Base-by-base conservation (phyloP, 2,888 invertebrate species). In the Fissipunctia ypsillon region DNA sequence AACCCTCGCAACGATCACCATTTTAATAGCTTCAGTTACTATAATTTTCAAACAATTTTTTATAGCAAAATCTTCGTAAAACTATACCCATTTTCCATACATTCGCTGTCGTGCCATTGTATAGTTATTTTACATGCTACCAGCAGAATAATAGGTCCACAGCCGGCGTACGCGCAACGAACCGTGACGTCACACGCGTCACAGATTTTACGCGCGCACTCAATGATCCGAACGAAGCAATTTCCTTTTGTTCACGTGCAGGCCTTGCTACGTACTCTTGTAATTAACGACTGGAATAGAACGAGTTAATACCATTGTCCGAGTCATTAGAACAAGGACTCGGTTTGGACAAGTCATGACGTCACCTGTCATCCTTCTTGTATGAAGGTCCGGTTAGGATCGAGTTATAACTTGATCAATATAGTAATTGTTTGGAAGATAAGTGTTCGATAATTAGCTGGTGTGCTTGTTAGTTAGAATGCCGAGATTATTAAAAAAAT, bases 151-250 rank as follows among this genome's bases (percentile, higher is more conserved):
- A 41, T 38, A 50, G 31, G 50, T 31, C 43, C 22, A 25, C 28
- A 66, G 60, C 43, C 67, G 38, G 73, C 69, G 65, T 68, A 57
- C 48, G 45, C 64, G 57, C 87, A 76, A 12, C 69, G 73, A 59
- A 65, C 70, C 76, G 63, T 87, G 87, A 78, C 86, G 84, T 81
- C 84, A 86, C 75, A 84, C 81, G 80, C 86, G 88, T 73, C 88
- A 84, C 77, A 78, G 82, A 75, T 80, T 86, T 71, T 80, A 84
- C 75, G 76, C 70, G 63, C 76, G 69, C 69, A 79, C 67, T 73
- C 84, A 86, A 79, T 86, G 88, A 84, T 73, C 80, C 86, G 83
- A 76, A 43, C 50, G 41, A 82, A 74, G 78, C 64, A 75, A 80
- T 87, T 80, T 86, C 76, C 86, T 78, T 82, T 87, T 87, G 86